phyloP scores from a whole-genome alignment of 1,140 invertebrate genomes.

The honey bee (Apis mellifera) region Amel_HAv3.1 CM009940.2:6723501-6724000 shows the following conservation, averaged over 20 bases:
- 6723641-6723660: conserved; percentile 44
- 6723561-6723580: conserved; percentile 29
- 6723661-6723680: conserved; percentile 59
- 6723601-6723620: conserved; percentile 64
- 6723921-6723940: conserved; percentile 38
- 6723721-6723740: conserved; percentile 2
- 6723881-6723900: conserved; percentile 56
- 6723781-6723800: not conserved
- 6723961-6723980: conserved; percentile 64
- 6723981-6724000: conserved; percentile 43
- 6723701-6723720: conserved; percentile 20
- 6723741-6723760: not conserved
- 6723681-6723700: not conserved
- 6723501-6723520: conserved; percentile 70
- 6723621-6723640: conserved; percentile 67
- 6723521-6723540: conserved; percentile 67
- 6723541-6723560: conserved; percentile 60
- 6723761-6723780: conserved; percentile 4
- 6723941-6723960: conserved; percentile 70
- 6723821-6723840: not conserved
- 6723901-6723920: conserved; percentile 66
- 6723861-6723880: conserved; percentile 53
- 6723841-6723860: conserved; percentile 16
- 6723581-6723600: conserved; percentile 66
- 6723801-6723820: too few species aligned